Evolutionary conservation across 2,888 invertebrate genomes (phyloP).

Genomic region (Panzeria rudis): DNA sequence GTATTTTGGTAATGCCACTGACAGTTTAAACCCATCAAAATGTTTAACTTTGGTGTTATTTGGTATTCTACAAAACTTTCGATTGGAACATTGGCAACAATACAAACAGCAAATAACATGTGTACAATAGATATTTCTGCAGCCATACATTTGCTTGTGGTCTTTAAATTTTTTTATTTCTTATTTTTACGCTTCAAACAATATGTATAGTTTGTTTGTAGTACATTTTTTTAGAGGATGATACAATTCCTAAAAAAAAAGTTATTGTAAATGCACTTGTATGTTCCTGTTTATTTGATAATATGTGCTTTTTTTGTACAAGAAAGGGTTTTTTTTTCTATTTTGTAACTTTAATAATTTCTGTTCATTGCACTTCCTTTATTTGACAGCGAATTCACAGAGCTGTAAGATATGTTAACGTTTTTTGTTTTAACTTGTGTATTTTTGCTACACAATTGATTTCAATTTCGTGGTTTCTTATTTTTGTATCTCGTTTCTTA

Average conservation of each 20-base stretch:
- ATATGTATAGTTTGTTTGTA: slow-evolving; percentile 42
- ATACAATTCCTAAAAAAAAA: slow-evolving; percentile 26
- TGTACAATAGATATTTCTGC: slow-evolving; percentile 32
- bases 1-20: slow-evolving; percentile 63
- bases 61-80: slow-evolving; percentile 65
- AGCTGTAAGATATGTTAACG: slow-evolving; percentile 41
- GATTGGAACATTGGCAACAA: slow-evolving; percentile 64
- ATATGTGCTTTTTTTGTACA: slow-evolving; percentile 49
- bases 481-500: slow-evolving; percentile 35
- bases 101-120: slow-evolving; percentile 56
- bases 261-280: slow-evolving; percentile 48
- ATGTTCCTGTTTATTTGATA: slow-evolving; percentile 60
- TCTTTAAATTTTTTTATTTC: slow-evolving; percentile 29
- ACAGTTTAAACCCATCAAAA: slow-evolving; percentile 71
- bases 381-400: slow-evolving; percentile 72
- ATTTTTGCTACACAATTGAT: slow-evolving; percentile 52
- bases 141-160: slow-evolving; percentile 1
- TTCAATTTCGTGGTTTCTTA: slow-evolving; percentile 64
- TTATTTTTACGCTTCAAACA: slow-evolving; percentile 45
- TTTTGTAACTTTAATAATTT: slow-evolving; percentile 67
- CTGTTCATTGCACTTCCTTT: slow-evolving; percentile 68
- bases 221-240: slow-evolving; percentile 12
- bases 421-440: slow-evolving; percentile 47
- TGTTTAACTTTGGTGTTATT: slow-evolving; percentile 66
- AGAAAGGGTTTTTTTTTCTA: slow-evolving; percentile 10